Percentiles rank a stretch among this genome's conserved stretches.
Evolutionary conservation across 2,888 invertebrate genomes (phyloP).

Genomic region (Frankliniella intonsa): DNA sequence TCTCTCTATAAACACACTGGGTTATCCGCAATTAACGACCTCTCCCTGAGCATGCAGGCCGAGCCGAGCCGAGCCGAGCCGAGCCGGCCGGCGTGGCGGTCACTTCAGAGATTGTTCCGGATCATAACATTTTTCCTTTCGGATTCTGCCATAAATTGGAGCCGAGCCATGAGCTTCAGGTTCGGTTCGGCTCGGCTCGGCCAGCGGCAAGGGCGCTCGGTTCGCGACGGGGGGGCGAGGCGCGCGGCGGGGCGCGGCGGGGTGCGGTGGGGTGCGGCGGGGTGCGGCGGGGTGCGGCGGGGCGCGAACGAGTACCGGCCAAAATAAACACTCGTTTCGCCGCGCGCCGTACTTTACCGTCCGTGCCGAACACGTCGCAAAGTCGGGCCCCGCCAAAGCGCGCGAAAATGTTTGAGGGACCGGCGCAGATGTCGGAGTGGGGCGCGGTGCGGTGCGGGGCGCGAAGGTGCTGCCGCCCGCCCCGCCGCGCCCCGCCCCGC

Average conservation of each 20-base stretch:
- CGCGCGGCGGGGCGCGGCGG: not conserved
- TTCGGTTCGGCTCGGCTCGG: conserved; percentile 2
- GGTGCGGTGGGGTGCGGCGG: not conserved
- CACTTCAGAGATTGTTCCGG: conserved; percentile 26
- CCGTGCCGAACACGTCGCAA: not conserved
- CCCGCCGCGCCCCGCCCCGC: not conserved
- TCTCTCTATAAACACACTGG: conserved; percentile 2
- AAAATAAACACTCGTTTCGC: not conserved
- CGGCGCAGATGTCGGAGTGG: not conserved
- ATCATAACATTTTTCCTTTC: conserved; percentile 23
- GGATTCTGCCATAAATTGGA: conserved; percentile 16
- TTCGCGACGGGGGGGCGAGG: not conserved
- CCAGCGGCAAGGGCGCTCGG: not conserved
- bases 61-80: no score
- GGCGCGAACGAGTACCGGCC: not conserved
- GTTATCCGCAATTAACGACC: conserved; percentile 9
- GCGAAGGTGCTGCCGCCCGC: conserved; percentile 1
- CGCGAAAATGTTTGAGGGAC: not conserved
- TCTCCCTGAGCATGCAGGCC: not conserved
- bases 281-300: not conserved
- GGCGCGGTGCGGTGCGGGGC: conserved; percentile 9
- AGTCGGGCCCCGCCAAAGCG: not conserved
- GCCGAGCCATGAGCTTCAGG: not conserved
- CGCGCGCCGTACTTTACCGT: not conserved
- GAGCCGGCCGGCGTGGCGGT: not conserved